These are phyloP conservation scores for Desoria tigrina DNA, from an alignment of 2,888 invertebrate genomes.

Conservation along the genomic window DNA sequence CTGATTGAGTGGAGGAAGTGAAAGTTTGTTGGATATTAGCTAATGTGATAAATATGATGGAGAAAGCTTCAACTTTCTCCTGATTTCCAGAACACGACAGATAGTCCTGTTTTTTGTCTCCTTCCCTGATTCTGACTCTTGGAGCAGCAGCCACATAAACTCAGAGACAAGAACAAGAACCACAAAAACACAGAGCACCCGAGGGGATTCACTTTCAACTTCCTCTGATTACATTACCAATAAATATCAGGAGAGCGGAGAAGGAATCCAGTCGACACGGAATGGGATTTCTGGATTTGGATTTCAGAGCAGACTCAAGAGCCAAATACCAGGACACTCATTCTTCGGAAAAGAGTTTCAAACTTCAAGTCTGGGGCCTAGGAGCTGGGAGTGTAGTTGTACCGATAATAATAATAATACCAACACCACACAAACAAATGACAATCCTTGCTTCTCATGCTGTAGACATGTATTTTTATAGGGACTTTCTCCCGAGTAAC, in stretches of 20 bases:
- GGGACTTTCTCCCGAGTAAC: too few relatives aligned
- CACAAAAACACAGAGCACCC: constrained; percentile 6
- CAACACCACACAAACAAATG: too few relatives aligned
- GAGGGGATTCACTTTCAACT: neutral
- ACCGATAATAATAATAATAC: too few relatives aligned
- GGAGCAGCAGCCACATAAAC: neutral
- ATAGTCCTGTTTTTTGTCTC: neutral
- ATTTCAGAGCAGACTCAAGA: too few relatives aligned
- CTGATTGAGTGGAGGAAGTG: too few relatives aligned
- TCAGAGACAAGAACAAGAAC: constrained; percentile 2
- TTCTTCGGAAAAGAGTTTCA: neutral
- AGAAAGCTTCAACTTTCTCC: too few relatives aligned
- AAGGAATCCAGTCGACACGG: neutral
- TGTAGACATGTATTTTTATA: too few relatives aligned
- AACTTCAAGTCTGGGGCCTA: neutral
- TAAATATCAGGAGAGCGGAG: constrained; percentile 3
- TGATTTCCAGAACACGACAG: too few relatives aligned
- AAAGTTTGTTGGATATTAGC: too few relatives aligned
- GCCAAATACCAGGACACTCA: neutral
- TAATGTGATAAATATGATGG: too few relatives aligned
- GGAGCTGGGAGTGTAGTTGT: too few relatives aligned
- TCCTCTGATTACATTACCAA: constrained; percentile 12
- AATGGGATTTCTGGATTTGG: constrained; percentile 10
- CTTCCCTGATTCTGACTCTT: neutral
- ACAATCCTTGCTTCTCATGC: too few relatives aligned